Conservation (phyloP, 2,113 vertebrate genomes). For the Microtus ochrogaster region DNA sequence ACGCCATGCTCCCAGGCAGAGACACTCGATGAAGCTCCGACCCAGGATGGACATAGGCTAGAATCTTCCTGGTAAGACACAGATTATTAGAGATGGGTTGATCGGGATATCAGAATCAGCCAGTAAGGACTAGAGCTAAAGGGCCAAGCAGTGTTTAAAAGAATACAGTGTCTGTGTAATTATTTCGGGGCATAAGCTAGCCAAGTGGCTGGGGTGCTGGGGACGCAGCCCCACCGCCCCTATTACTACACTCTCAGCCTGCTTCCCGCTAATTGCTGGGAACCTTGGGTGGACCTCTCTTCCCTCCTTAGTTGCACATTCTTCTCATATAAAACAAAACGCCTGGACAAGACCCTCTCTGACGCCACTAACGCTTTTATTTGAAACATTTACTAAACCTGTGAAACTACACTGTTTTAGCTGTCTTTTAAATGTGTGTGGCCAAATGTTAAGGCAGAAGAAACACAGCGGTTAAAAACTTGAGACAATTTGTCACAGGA, state of each 20-base stretch:
- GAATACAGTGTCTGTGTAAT: too few species aligned
- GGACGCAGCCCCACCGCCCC: too few species aligned
- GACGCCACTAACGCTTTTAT: neutral
- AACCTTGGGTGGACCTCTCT: neutral
- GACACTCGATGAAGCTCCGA: too few species aligned
- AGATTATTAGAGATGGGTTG: too few species aligned
- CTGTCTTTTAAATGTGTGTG: neutral
- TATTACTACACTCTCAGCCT: neutral
- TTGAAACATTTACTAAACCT: neutral
- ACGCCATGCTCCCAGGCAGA: too few species aligned
- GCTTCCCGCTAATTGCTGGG: neutral
- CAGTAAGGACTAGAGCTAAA: too few species aligned
- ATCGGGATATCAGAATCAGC: too few species aligned
- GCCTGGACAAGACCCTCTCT: neutral
- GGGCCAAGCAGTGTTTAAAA: too few species aligned
- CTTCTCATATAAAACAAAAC: neutral
- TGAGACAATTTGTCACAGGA: neutral
- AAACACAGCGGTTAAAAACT: constrained; percentile 14
- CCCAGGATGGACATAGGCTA: too few species aligned
- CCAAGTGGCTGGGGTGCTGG: too few species aligned
- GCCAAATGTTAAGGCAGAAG: neutral
- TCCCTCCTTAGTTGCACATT: neutral
- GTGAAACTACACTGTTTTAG: neutral
- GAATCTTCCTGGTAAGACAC: too few species aligned
- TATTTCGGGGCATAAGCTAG: too few species aligned